Conservation (phyloP, 2,797 vertebrate species). For the Phyllotis vaccarum region DNA sequence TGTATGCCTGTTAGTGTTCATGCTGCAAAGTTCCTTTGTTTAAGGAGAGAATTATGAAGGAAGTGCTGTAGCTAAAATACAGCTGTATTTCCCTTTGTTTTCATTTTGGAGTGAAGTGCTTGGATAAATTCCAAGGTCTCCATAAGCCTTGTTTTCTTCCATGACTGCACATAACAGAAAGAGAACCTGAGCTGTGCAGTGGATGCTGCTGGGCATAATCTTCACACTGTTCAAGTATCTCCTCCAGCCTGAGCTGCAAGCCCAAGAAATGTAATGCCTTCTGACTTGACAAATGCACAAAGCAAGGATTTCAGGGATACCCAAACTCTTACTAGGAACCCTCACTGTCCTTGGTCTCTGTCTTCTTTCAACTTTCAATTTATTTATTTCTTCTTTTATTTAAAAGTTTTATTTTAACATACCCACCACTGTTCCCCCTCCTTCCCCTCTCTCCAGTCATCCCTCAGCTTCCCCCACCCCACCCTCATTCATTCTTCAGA, state of each 20-base stretch:
- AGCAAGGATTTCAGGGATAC: neutral
- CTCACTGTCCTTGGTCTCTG: neutral
- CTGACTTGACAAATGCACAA: neutral
- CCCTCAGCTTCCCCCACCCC: too few species aligned
- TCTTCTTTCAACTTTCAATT: neutral
- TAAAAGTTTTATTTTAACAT: too few species aligned
- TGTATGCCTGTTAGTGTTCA: neutral
- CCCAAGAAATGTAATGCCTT: neutral
- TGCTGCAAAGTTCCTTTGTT: neutral
- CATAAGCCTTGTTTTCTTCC: neutral
- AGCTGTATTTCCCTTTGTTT: neutral
- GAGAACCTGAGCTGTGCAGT: neutral
- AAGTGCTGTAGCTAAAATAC: neutral
- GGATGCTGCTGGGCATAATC: neutral
- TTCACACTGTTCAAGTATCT: neutral
- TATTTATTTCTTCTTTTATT: too few species aligned
- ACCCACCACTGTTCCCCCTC: too few species aligned
- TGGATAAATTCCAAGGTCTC: neutral
- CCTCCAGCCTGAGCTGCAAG: neutral
- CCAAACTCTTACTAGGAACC: neutral
- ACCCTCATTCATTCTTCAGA: too few species aligned
- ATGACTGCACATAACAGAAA: neutral
- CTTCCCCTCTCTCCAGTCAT: too few species aligned
- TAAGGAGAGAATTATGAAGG: neutral
- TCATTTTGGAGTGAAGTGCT: neutral